Conservation (phyloP, 1,140 invertebrate species). For the Aleiodes sp. region DNA sequence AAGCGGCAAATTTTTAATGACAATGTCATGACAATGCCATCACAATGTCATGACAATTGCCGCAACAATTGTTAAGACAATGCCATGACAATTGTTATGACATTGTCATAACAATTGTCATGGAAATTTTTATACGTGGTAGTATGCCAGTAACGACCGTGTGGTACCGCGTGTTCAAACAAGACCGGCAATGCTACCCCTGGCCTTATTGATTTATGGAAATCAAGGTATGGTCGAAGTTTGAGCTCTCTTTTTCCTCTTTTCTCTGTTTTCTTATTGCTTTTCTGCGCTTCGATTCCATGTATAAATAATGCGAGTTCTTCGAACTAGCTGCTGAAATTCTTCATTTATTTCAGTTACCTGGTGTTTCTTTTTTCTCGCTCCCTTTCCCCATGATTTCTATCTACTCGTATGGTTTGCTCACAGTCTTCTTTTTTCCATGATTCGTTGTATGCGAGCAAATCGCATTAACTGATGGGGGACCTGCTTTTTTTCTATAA, state of each 20-base stretch:
- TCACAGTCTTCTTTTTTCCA: slow-evolving; percentile 24
- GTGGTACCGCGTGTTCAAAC: slow-evolving; percentile 32
- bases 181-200: slow-evolving; percentile 29
- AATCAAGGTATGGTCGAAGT: slow-evolving; percentile 53
- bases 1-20: too few relatives aligned
- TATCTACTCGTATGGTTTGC: slow-evolving; percentile 16
- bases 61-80: too few relatives aligned
- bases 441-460: too few relatives aligned
- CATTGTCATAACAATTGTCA: too few relatives aligned
- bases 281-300: slow-evolving; percentile 42
- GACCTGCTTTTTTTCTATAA: too few relatives aligned
- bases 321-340: slow-evolving; percentile 36
- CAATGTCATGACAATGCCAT: too few relatives aligned
- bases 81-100: too few relatives aligned
- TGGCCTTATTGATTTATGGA: slow-evolving; percentile 52
- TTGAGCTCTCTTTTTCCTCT: slow-evolving; percentile 34
- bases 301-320: slow-evolving; percentile 53
- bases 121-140: too few relatives aligned
- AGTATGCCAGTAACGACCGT: slow-evolving; percentile 33
- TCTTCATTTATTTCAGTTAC: slow-evolving; percentile 24
- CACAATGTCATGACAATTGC: too few relatives aligned
- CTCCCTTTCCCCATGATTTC: slow-evolving; percentile 27
- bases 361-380: slow-evolving; percentile 23
- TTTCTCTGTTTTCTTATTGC: not conserved
- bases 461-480: too few relatives aligned